These are phyloP conservation scores for Cnemophilus loriae DNA, from an alignment of 2,113 vertebrate species.

Conservation along the genomic window DNA sequence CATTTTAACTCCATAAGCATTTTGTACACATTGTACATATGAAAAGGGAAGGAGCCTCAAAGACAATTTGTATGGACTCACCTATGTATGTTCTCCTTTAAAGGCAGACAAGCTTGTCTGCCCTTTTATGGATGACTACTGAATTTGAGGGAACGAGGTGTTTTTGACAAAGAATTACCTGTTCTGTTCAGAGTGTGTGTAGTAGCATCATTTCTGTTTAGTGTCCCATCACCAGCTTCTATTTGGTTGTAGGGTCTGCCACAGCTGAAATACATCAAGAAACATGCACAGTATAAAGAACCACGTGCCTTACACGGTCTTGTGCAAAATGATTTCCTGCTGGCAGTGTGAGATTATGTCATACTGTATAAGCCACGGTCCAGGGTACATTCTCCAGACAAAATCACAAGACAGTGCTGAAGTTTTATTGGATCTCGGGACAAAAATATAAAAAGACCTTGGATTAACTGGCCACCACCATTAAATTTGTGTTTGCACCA, in stretches of 20 bases:
- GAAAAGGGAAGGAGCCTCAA: neutral
- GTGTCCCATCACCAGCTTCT: slow-evolving; percentile 73
- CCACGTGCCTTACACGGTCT: neutral
- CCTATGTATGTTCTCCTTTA: neutral
- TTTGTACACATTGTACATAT: neutral
- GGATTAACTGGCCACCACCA: neutral
- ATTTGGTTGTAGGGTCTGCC: slow-evolving; percentile 85
- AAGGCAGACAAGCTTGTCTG: neutral
- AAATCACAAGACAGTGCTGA: neutral
- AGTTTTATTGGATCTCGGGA: neutral
- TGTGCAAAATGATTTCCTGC: neutral
- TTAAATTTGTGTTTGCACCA: neutral
- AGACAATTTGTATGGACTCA: neutral
- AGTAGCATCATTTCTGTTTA: slow-evolving; percentile 71
- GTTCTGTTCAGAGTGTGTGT: slow-evolving; percentile 71
- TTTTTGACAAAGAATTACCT: slow-evolving; percentile 71
- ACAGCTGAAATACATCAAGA: slow-evolving; percentile 79
- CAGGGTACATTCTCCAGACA: neutral
- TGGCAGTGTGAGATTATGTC: neutral
- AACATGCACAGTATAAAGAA: neutral
- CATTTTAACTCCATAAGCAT: neutral
- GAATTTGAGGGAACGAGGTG: neutral
- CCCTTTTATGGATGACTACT: neutral
- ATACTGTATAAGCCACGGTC: neutral
- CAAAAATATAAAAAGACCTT: neutral